Evolutionary conservation across 2,797 vertebrate species (phyloP).

Genomic region (Geotrypetes seraphini): DNA sequence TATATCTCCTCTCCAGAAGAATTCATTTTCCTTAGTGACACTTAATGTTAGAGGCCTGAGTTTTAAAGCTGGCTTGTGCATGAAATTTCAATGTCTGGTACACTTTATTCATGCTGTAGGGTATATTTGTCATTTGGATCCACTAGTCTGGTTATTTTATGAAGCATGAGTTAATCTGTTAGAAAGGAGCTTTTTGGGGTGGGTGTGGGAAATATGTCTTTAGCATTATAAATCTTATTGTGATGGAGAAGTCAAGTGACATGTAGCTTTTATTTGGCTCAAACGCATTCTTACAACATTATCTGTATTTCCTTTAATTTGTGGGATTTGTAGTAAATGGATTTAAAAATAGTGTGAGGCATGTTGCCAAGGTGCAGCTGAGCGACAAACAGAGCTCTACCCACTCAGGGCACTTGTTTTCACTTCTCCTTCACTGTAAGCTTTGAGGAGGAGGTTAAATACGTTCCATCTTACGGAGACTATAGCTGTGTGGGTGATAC

Average conservation of each 20-base stretch:
- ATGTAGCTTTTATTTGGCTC: conserved; percentile 46
- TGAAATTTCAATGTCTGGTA: too few species aligned
- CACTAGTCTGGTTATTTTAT: too few species aligned
- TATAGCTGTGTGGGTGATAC: not conserved
- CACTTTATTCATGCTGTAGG: too few species aligned
- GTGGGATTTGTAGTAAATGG: conserved; percentile 68
- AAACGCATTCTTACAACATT: conserved; percentile 56
- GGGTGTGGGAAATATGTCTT: conserved; percentile 35
- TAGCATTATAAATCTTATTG: conserved; percentile 42
- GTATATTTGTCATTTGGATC: too few species aligned
- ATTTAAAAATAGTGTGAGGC: conserved; percentile 65
- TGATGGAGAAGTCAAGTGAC: conserved; percentile 27
- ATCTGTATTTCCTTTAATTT: conserved; percentile 63
- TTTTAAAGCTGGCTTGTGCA: too few species aligned
- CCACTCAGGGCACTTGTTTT: conserved; percentile 17
- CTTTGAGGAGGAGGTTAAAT: not conserved
- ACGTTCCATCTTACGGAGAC: conserved; percentile 11
- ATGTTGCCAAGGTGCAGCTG: conserved; percentile 40
- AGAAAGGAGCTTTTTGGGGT: too few species aligned
- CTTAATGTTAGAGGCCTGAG: too few species aligned
- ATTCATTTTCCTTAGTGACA: too few species aligned
- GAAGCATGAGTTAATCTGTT: too few species aligned
- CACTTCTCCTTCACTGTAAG: conserved; percentile 2
- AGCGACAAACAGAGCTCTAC: conserved; percentile 25
- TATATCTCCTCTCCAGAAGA: too few species aligned